phyloP scores from a whole-genome alignment of 2,797 vertebrate species.

The Lacerta agilis region DNA sequence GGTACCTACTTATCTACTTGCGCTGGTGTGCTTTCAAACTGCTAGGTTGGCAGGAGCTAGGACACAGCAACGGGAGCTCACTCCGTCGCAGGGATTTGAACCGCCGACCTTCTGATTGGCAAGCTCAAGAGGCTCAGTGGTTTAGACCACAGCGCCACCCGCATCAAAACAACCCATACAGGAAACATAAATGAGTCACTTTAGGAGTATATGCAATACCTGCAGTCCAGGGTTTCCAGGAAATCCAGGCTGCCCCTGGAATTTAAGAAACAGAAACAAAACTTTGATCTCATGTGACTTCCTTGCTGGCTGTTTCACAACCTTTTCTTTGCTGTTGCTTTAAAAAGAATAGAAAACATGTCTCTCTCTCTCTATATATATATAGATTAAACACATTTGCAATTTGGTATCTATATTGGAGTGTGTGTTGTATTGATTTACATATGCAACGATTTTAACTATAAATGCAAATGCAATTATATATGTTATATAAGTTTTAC shows the following conservation, averaged over 20 bases:
- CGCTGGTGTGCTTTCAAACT: too few relatives aligned
- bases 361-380: too few relatives aligned
- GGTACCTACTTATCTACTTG: too few relatives aligned
- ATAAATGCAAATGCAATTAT: too few relatives aligned
- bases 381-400: not conserved
- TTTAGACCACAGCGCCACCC: too few relatives aligned
- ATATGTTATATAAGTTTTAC: too few relatives aligned
- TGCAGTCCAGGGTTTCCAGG: constrained; percentile 82
- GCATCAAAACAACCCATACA: constrained; percentile 1
- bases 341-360: not conserved
- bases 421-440: too few relatives aligned
- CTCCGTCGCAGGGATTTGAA: too few relatives aligned
- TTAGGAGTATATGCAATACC: constrained; percentile 68
- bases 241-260: constrained; percentile 83
- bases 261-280: constrained; percentile 41
- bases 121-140: too few relatives aligned
- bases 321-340: not conserved
- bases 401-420: not conserved
- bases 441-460: not conserved
- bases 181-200: not conserved
- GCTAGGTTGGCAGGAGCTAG: too few relatives aligned
- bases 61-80: too few relatives aligned
- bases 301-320: not conserved
- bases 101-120: too few relatives aligned
- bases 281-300: not conserved